Evolutionary conservation across 92 coral and sea anemone genomes (phyloP).

Genomic region (Bergia sp.): DNA sequence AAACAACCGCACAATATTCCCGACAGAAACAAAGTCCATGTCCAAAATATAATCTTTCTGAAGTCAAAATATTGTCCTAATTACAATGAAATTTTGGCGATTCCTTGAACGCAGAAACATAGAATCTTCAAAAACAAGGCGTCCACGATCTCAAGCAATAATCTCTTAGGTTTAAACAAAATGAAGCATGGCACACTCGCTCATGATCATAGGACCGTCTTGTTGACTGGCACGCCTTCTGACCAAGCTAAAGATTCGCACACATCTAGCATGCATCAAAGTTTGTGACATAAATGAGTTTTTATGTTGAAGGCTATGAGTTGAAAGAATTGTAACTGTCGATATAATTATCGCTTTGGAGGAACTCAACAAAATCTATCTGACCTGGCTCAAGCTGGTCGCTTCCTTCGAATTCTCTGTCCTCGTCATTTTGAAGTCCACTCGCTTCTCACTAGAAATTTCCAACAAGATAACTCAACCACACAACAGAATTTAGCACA

Average conservation of each 20-base stretch:
- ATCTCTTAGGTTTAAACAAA: slow-evolving; percentile 11
- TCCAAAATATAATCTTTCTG: slow-evolving; percentile 8
- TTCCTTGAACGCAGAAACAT: not conserved
- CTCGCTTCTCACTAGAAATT: slow-evolving; percentile 1
- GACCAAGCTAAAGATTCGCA: not conserved
- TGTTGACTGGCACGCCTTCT: slow-evolving; percentile 38
- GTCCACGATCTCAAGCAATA: slow-evolving; percentile 20
- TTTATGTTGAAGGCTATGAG: not conserved
- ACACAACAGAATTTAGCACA: slow-evolving; percentile 1
- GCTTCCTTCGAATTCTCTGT: slow-evolving; percentile 24
- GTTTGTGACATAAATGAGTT: not conserved
- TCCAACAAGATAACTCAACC: slow-evolving; percentile 6
- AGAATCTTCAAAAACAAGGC: not conserved
- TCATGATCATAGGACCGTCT: not conserved
- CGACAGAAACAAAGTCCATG: slow-evolving; percentile 14
- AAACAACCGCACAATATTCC: not conserved
- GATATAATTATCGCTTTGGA: not conserved
- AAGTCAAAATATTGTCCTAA: slow-evolving; percentile 28
- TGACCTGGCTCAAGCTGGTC: slow-evolving; percentile 42
- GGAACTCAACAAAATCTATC: slow-evolving; percentile 8
- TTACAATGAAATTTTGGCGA: not conserved
- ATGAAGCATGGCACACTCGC: not conserved
- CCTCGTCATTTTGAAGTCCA: slow-evolving; percentile 25
- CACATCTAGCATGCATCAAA: not conserved
- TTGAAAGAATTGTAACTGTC: not conserved